Conservation (phyloP, 1,140 invertebrate species). For the Hormaphis cornu region DNA sequence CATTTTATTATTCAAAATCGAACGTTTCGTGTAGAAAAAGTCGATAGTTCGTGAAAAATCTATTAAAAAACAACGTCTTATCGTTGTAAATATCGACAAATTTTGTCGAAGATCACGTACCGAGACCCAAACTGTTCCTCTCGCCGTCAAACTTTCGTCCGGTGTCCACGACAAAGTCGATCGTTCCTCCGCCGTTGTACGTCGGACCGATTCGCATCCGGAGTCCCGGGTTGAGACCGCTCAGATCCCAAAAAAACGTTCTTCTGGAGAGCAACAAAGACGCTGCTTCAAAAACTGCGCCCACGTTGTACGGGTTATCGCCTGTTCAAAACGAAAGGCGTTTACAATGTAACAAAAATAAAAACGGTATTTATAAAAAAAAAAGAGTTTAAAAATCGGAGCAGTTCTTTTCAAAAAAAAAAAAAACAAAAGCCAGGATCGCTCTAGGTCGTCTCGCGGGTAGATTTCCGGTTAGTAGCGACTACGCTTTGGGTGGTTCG, state of each 20-base stretch:
- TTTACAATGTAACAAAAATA: neutral
- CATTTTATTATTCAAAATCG: too few species aligned
- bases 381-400: too few species aligned
- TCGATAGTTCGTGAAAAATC: too few species aligned
- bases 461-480: too few species aligned
- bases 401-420: too few species aligned
- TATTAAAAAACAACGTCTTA: too few species aligned
- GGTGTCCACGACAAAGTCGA: constrained; percentile 34
- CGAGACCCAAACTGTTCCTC: neutral
- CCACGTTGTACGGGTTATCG: constrained; percentile 27
- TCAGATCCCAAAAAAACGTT: constrained; percentile 35
- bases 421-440: too few species aligned
- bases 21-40: too few species aligned
- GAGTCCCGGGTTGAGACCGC: constrained; percentile 35
- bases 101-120: too few species aligned
- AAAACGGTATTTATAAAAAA: neutral
- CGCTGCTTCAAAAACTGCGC: constrained; percentile 33
- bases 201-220: constrained; percentile 34
- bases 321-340: constrained; percentile 3
- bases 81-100: too few species aligned
- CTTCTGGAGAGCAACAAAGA: constrained; percentile 34
- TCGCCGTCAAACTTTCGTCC: neutral
- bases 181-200: constrained; percentile 19
- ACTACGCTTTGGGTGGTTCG: too few species aligned
- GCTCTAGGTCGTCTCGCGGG: too few species aligned